Evolutionary conservation across 2,888 invertebrate species (phyloP).

Genomic region (Xestobium rufovillosum): DNA sequence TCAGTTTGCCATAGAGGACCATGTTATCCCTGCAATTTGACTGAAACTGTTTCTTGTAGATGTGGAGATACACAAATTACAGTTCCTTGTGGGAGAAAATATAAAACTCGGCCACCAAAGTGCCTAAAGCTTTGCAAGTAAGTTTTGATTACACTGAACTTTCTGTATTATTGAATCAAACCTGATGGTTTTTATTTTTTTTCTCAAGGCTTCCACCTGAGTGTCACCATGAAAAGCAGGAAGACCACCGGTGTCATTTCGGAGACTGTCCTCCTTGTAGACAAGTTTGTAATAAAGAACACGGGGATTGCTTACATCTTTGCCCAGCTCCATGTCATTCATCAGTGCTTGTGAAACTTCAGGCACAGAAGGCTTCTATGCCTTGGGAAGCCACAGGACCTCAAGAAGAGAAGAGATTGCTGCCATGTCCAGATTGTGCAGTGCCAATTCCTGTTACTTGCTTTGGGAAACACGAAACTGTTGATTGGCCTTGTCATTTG

Average conservation of each 20-base stretch:
- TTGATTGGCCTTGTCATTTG: conserved; percentile 60
- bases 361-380: conserved; percentile 51
- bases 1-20: conserved; percentile 75
- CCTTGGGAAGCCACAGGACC: conserved; percentile 54
- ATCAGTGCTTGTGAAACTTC: conserved; percentile 57
- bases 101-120: conserved; percentile 67
- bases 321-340: conserved; percentile 72
- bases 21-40: conserved; percentile 76
- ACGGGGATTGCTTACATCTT: conserved; percentile 55
- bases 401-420: conserved; percentile 43
- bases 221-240: conserved; percentile 73
- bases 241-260: conserved; percentile 73
- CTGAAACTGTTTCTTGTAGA: conserved; percentile 65
- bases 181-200: conserved; percentile 15
- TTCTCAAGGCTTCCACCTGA: conserved; percentile 58
- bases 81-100: conserved; percentile 82
- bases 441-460: conserved; percentile 64
- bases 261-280: conserved; percentile 77
- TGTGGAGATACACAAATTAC: conserved; percentile 72
- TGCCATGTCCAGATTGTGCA: conserved; percentile 67
- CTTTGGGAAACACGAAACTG: conserved; percentile 61
- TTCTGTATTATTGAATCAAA: conserved; percentile 15
- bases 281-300: conserved; percentile 59
- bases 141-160: conserved; percentile 25
- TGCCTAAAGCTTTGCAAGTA: conserved; percentile 68